Base-by-base conservation (phyloP, 2,888 invertebrate species). In the Pecten maximus region DNA sequence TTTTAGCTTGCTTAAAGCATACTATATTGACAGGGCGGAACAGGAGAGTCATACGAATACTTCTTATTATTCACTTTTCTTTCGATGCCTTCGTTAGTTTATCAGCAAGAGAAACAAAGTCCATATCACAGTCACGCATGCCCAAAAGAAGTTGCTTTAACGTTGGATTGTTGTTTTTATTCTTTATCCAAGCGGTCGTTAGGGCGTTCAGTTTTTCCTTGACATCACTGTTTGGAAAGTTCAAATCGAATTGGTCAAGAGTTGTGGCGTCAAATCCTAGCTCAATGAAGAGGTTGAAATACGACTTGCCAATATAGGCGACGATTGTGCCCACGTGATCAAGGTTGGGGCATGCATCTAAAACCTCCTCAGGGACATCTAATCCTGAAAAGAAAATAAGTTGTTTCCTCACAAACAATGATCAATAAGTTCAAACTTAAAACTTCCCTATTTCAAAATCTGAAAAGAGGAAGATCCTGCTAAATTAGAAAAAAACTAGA, bases 121-220 rank as follows among this genome's bases (percentile, higher is more conserved):
- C 74, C 74, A 74, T 74, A 28, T 74, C 74, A 28, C 74, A 74
- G 28, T 74, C 74, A 28, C 28, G 74, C 74, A 74, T 74, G 35
- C 74, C 28, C 74, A 35, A 0, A 35, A 74, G 74, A 15, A 74
- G 74, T 28, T 74, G 74, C 35, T 16, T 74, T 28, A 28, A 15
- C 4, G 74, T 74, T 6, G 74, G 74, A 28, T 28, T 8, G 74
- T 8, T 35, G 74, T 0, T 28, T 28, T 74, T 23, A 35, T 35
- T 1, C 35, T 74, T 19, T 6, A 74, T 74, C 74, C 74, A 74
- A 6, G 3, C 2, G 0, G 74, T 74, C 35, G 74, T 74, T 10
- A 74, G 6, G 16, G 35, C 35, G 35, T 28, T 35, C 2, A 74
- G 74, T 35, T 74, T 74, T 12, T 74, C 74, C 35, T 74, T 74